Evolutionary conservation across 2,113 vertebrate species (phyloP).

Genomic region (Protobothrops flavoviridis): DNA sequence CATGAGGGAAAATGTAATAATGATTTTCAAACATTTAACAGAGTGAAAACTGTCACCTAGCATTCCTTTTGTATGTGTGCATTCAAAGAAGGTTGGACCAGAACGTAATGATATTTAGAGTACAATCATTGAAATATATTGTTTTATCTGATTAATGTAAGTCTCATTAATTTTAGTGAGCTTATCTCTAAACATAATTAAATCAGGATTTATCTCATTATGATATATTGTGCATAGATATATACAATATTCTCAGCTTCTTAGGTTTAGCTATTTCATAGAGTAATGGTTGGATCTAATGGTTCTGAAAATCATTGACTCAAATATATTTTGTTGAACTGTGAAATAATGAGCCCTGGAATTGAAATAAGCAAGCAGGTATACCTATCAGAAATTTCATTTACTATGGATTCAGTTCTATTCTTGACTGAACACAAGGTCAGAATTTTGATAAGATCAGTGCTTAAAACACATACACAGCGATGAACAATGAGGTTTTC

Average conservation of each 20-base stretch:
- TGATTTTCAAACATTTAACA: not conserved
- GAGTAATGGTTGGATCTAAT: not conserved
- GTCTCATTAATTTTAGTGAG: not conserved
- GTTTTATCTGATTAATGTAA: not conserved
- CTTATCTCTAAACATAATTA: not conserved
- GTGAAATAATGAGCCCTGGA: not conserved
- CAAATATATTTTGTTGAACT: not conserved
- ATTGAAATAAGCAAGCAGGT: not conserved
- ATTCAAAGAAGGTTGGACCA: not conserved
- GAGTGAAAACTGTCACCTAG: not conserved
- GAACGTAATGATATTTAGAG: not conserved
- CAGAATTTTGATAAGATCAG: conserved; percentile 6
- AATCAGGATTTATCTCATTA: not conserved
- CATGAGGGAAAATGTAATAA: not conserved
- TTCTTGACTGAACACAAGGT: conserved; percentile 3
- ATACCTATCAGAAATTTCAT: conserved; percentile 5
- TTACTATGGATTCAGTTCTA: conserved; percentile 2
- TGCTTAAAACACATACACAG: not conserved
- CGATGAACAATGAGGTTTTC: not conserved
- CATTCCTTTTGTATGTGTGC: not conserved
- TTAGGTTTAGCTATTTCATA: not conserved
- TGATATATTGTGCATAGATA: not conserved
- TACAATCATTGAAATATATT: not conserved
- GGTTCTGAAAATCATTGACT: conserved; percentile 1
- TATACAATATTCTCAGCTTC: not conserved